Conservation (phyloP, 2,797 vertebrate species). For the Halcyon badia region DNA sequence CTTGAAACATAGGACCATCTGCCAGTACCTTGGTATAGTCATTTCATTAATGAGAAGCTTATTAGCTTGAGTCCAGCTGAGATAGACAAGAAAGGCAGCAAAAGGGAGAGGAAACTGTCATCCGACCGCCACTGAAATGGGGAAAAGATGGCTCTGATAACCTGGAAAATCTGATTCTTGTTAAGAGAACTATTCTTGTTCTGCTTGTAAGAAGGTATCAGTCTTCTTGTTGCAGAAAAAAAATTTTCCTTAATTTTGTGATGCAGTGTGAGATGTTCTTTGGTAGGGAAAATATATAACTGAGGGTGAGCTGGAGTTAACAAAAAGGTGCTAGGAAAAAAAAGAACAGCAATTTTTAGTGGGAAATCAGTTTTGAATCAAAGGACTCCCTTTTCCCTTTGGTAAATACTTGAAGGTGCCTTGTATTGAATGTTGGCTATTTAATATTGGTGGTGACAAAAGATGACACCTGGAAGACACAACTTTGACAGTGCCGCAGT, state of each 20-base stretch:
- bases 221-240: neutral
- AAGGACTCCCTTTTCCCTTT: neutral
- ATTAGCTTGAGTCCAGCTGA: conserved; percentile 49
- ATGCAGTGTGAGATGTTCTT: neutral
- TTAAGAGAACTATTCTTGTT: neutral
- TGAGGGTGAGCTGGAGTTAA: neutral
- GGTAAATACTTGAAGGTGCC: neutral
- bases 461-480: neutral
- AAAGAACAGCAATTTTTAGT: neutral
- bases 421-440: neutral
- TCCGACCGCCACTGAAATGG: neutral
- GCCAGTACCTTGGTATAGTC: conserved; percentile 49
- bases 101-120: neutral
- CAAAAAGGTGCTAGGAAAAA: neutral
- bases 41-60: conserved; percentile 60
- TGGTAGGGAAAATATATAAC: neutral
- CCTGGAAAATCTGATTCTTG: neutral
- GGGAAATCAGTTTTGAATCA: neutral
- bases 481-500: neutral
- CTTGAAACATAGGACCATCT: conserved; percentile 58
- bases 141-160: conserved; percentile 4
- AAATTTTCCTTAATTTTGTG: neutral
- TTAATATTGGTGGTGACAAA: neutral
- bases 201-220: neutral
- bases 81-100: neutral